phyloP scores from a whole-genome alignment of 2,113 vertebrate species.

The Muntiacus reevesi region DNA sequence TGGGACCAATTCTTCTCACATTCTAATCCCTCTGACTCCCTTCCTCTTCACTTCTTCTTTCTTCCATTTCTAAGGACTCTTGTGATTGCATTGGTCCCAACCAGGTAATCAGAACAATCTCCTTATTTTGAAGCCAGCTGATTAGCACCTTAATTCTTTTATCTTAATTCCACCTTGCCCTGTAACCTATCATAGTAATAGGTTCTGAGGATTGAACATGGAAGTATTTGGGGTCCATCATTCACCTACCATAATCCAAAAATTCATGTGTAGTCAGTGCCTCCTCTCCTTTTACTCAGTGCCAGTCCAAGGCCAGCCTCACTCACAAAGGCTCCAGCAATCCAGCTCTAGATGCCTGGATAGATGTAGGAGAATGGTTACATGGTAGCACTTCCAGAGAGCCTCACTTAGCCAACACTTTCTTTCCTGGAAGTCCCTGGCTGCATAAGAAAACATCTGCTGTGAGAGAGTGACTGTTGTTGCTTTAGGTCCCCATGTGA shows the following conservation, averaged over 20 bases:
- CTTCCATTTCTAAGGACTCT: neutral
- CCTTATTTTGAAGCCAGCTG: neutral
- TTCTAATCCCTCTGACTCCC: neutral
- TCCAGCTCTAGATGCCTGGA: neutral
- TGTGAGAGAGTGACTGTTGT: neutral
- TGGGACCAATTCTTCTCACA: neutral
- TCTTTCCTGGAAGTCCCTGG: neutral
- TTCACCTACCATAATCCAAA: neutral
- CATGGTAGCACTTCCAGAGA: neutral
- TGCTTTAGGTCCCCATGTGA: neutral
- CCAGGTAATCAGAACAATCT: neutral
- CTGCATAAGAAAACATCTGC: neutral
- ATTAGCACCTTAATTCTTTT: neutral
- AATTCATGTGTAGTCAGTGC: neutral
- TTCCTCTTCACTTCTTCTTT: neutral
- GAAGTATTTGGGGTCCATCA: neutral
- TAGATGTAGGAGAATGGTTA: neutral
- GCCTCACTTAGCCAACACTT: neutral
- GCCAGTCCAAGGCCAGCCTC: neutral
- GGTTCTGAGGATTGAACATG: neutral
- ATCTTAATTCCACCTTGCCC: neutral
- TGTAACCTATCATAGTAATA: neutral
- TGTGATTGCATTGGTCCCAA: neutral
- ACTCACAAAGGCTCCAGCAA: neutral
- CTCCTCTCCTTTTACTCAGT: neutral